Conservation (phyloP, 2,888 invertebrate species). For the Nomada fabriciana region DNA sequence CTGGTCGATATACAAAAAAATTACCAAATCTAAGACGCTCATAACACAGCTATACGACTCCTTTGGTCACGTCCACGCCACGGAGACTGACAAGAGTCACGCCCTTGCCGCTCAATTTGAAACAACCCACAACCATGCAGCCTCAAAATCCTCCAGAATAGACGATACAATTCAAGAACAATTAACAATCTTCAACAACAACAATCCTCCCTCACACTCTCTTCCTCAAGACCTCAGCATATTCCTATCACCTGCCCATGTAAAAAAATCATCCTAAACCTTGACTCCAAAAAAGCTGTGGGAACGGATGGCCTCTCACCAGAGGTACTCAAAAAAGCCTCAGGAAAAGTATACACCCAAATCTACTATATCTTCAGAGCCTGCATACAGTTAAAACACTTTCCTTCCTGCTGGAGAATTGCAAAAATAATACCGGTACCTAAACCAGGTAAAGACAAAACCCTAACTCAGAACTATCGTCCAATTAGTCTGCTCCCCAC, state of each 20-base stretch:
- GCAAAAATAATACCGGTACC: constrained; percentile 36
- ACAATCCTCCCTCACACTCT: neutral
- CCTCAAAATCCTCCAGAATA: neutral
- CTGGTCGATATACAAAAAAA: constrained; percentile 4
- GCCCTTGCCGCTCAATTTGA: neutral
- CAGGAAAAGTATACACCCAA: neutral
- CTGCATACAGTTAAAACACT: constrained; percentile 31
- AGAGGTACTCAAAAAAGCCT: neutral
- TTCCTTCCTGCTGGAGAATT: constrained; percentile 69
- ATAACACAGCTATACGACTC: neutral
- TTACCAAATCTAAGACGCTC: neutral
- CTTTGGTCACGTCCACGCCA: neutral
- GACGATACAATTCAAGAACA: neutral
- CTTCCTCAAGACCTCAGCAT: neutral
- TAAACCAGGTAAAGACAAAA: constrained; percentile 65
- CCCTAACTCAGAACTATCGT: constrained; percentile 61
- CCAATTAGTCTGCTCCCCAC: constrained; percentile 66
- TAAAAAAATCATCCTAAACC: neutral
- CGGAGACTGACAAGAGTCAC: neutral
- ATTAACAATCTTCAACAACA: neutral
- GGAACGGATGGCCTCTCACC: neutral
- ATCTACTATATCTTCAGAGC: constrained; percentile 12
- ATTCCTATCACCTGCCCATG: neutral
- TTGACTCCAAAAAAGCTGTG: neutral
- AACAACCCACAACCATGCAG: neutral